These are phyloP conservation scores for Ornithorhynchus anatinus DNA, from an alignment of 2,113 vertebrate species.

Conservation along the genomic window DNA sequence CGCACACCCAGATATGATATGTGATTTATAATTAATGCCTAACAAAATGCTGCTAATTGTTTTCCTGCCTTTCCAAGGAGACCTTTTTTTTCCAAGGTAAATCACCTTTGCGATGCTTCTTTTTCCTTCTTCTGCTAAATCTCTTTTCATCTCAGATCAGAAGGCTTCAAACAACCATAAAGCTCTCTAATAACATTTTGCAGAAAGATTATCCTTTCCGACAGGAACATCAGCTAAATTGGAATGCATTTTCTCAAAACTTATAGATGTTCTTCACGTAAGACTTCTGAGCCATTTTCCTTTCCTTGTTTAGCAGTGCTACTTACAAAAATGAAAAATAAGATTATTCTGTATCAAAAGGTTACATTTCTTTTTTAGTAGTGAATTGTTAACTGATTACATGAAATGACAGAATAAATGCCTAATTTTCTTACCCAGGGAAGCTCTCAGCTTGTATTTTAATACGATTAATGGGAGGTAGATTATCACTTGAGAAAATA, in stretches of 20 bases:
- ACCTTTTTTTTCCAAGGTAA: background rate
- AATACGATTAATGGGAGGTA: conserved; percentile 41
- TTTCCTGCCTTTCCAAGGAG: background rate
- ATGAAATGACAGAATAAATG: conserved; percentile 32
- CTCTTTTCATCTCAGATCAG: conserved; percentile 37
- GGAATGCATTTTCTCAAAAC: background rate
- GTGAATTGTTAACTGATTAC: conserved; percentile 12
- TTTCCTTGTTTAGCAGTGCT: conserved; percentile 26
- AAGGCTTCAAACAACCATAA: conserved; percentile 6
- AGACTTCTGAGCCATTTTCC: conserved; percentile 17
- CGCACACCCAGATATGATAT: no score
- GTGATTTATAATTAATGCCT: no score
- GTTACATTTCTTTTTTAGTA: conserved; percentile 37
- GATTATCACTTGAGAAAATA: conserved; percentile 39
- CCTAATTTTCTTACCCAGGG: background rate
- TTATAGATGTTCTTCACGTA: conserved; percentile 20
- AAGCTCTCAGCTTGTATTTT: background rate
- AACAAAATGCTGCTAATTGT: background rate
- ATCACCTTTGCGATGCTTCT: background rate
- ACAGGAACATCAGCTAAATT: conserved; percentile 40
- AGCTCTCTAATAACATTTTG: conserved; percentile 35
- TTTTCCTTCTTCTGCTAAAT: conserved; percentile 38
- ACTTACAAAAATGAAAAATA: conserved; percentile 32
- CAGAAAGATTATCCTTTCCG: conserved; percentile 35
- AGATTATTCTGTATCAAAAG: conserved; percentile 20